Evolutionary conservation across 2,888 invertebrate species (phyloP).

Genomic region (Philereme transversata): DNA sequence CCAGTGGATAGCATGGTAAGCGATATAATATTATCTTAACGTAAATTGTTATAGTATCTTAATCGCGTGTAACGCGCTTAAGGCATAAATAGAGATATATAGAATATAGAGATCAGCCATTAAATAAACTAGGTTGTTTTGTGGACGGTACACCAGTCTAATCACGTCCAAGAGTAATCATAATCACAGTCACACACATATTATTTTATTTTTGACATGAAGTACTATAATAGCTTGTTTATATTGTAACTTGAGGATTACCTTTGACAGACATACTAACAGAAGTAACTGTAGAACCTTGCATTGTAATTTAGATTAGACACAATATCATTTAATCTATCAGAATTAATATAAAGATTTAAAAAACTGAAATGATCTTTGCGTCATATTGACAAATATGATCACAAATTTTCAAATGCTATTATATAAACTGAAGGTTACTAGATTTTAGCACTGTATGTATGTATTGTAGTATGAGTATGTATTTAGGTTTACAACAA

Average conservation of each 20-base stretch:
- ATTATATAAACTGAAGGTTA: not conserved
- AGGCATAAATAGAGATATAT: no score
- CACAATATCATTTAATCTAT: not conserved
- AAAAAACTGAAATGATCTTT: no score
- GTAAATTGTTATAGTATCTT: no score
- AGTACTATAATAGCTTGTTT: constrained; percentile 62
- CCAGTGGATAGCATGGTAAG: no score
- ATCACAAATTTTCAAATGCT: no score
- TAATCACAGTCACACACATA: constrained; percentile 32
- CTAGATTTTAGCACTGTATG: not conserved
- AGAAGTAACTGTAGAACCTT: constrained; percentile 9
- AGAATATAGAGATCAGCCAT: not conserved
- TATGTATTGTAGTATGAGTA: no score
- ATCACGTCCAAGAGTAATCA: constrained; percentile 61
- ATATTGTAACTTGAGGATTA: constrained; percentile 52
- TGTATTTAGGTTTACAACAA: not conserved
- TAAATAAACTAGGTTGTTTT: constrained; percentile 30
- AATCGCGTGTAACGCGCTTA: no score
- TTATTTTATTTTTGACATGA: constrained; percentile 57
- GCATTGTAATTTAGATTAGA: not conserved
- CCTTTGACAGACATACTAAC: constrained; percentile 5
- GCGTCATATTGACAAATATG: no score
- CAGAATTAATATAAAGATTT: no score
- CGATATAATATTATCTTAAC: no score
- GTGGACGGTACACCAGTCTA: constrained; percentile 48